These are phyloP conservation scores for Dufourea novaeangliae DNA, from an alignment of 1,140 invertebrate genomes.

Conservation along the genomic window DNA sequence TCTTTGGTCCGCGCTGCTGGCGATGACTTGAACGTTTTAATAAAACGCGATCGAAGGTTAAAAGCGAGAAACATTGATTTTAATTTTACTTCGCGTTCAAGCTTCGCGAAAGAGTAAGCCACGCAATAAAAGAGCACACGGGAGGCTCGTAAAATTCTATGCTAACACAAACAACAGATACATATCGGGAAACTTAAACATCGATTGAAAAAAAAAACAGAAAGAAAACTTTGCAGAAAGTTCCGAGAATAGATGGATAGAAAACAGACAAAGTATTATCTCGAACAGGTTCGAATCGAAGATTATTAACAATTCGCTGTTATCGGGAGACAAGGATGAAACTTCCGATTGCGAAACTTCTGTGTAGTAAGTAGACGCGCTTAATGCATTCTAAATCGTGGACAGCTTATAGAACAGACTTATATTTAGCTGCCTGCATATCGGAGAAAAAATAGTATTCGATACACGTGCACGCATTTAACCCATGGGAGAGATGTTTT, in stretches of 20 bases:
- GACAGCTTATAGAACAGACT: background rate
- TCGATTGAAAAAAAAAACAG: no score
- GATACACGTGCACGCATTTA: slow-evolving; percentile 7
- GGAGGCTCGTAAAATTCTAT: no score
- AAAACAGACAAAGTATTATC: no score
- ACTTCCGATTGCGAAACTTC: background rate
- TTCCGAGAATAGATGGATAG: no score
- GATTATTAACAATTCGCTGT: background rate
- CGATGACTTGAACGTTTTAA: background rate
- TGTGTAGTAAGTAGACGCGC: background rate
- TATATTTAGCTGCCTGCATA: slow-evolving; percentile 34
- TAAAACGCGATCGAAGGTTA: background rate
- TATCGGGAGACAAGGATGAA: background rate
- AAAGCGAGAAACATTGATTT: slow-evolving; percentile 3
- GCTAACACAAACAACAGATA: no score
- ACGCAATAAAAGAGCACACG: no score
- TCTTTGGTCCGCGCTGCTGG: background rate
- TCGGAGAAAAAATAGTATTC: slow-evolving; percentile 38
- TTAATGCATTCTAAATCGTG: slow-evolving; percentile 23
- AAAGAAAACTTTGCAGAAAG: no score
- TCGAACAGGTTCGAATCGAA: no score
- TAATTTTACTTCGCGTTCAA: no score
- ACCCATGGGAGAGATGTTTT: slow-evolving; percentile 3
- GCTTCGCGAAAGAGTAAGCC: no score
- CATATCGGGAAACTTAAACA: no score